Evolutionary conservation across 2,797 vertebrate genomes (phyloP).

Genomic region (Silurus lanzhouensis): DNA sequence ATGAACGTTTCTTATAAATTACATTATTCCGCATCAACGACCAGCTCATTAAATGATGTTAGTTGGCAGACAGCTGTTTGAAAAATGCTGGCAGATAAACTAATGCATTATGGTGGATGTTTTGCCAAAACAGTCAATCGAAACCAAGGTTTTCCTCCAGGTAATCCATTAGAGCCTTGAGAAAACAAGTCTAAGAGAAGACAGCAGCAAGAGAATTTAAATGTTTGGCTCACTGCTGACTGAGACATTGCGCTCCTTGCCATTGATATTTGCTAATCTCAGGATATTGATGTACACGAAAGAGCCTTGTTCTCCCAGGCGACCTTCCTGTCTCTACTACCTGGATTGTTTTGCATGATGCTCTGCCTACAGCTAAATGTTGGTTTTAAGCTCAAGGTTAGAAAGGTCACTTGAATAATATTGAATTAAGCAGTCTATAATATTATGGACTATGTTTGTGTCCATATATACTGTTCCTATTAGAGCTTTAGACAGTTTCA

Average conservation of each 20-base stretch:
- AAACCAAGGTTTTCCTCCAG: conserved; percentile 50
- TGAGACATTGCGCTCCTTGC: conserved; percentile 25
- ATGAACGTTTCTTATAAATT: background rate
- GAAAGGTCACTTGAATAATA: conserved; percentile 57
- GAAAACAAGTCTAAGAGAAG: conserved; percentile 60
- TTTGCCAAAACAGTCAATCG: conserved; percentile 47
- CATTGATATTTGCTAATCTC: conserved; percentile 43
- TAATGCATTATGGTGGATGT: conserved; percentile 27
- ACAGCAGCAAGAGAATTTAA: conserved; percentile 46
- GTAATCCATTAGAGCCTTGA: conserved; percentile 56
- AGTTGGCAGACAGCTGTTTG: conserved; percentile 48
- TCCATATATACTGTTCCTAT: conserved; percentile 43
- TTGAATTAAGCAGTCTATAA: conserved; percentile 54
- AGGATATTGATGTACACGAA: conserved; percentile 47
- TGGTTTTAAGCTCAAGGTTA: conserved; percentile 27
- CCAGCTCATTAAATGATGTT: conserved; percentile 20
- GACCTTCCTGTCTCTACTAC: conserved; percentile 3
- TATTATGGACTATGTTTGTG: conserved; percentile 39
- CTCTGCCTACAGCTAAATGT: conserved; percentile 28
- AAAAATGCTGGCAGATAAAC: conserved; percentile 41
- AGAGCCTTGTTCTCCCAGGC: conserved; percentile 29
- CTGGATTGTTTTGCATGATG: conserved; percentile 14
- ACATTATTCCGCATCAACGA: background rate
- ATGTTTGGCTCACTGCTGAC: conserved; percentile 12
- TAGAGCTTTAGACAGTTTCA: conserved; percentile 45